phyloP scores from a whole-genome alignment of 2,113 vertebrate genomes.

The Brachyistius frenatus region DNA sequence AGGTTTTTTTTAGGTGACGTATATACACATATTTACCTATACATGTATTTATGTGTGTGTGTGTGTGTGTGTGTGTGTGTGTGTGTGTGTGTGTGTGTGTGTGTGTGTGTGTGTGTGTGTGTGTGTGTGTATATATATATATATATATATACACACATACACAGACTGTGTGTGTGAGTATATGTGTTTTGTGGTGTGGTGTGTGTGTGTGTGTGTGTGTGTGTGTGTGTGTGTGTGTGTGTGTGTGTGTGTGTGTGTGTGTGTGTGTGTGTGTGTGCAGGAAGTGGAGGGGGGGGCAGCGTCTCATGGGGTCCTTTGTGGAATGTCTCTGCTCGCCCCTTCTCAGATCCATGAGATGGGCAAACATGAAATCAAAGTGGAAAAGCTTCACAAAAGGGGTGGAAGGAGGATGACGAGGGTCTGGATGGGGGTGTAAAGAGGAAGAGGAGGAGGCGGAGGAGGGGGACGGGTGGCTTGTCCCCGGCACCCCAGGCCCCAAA shows the following conservation, averaged over 20 bases:
- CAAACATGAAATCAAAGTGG: slow-evolving; percentile 86
- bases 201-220: background rate
- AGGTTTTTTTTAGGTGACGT: no score
- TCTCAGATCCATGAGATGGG: slow-evolving; percentile 71
- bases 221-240: background rate
- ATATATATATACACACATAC: slow-evolving; percentile 6
- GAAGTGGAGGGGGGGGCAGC: slow-evolving; percentile 59
- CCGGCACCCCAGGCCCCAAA: slow-evolving; percentile 66
- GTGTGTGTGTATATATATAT: slow-evolving; percentile 2
- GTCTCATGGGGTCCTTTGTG: slow-evolving; percentile 67
- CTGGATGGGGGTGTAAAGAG: slow-evolving; percentile 46
- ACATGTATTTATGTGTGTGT: no score
- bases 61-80: no score
- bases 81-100: no score
- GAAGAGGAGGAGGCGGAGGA: slow-evolving; percentile 3
- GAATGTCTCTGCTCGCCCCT: slow-evolving; percentile 67
- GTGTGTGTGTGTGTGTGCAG: slow-evolving; percentile 30
- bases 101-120: slow-evolving; percentile 15
- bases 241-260: slow-evolving; percentile 31
- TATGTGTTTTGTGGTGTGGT: background rate
- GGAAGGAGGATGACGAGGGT: slow-evolving; percentile 79
- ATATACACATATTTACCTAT: slow-evolving; percentile 15
- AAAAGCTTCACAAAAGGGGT: slow-evolving; percentile 85
- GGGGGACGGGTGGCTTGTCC: slow-evolving; percentile 56
- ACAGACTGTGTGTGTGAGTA: background rate